A percentile compares a stretch with the other conserved stretches of the same genome.
These are phyloP conservation scores for Chelidonichthys spinosus DNA, from an alignment of 2,797 vertebrate genomes.

Conservation along the genomic window DNA sequence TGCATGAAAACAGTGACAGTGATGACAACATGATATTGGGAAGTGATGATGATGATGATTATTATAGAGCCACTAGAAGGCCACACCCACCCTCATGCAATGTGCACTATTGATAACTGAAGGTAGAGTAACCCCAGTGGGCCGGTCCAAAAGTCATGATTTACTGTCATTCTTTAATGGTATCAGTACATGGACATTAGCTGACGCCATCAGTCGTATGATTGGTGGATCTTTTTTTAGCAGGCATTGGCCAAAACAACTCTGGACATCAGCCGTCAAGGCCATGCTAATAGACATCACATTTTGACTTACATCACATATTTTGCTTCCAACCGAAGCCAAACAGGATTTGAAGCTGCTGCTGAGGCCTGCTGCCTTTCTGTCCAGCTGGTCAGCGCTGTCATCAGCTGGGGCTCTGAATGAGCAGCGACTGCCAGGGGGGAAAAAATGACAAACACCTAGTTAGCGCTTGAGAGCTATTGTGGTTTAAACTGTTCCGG, in stretches of 20 bases:
- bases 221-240: constrained; percentile 1
- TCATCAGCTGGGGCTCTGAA: constrained; percentile 9
- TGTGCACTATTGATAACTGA: not conserved
- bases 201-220: constrained; percentile 8
- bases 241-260: not conserved
- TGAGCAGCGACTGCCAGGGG: constrained; percentile 25
- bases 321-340: constrained; percentile 29
- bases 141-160: not conserved
- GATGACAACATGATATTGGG: not conserved
- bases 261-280: constrained; percentile 10
- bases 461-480: constrained; percentile 21
- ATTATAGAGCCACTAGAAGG: not conserved
- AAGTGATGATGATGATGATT: not conserved
- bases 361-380: constrained; percentile 23
- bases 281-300: not conserved
- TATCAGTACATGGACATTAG: not conserved
- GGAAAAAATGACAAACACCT: constrained; percentile 14
- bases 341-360: constrained; percentile 31
- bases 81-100: not conserved
- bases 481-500: constrained; percentile 14
- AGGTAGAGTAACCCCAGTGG: not conserved
- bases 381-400: constrained; percentile 16
- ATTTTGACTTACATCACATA: constrained; percentile 10
- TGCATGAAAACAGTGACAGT: not conserved
- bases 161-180: constrained; percentile 6